A percentile compares a stretch with the other conserved stretches of the same genome.
phyloP scores from a whole-genome alignment of 2,888 invertebrate genomes.

The Autographa gamma region DNA sequence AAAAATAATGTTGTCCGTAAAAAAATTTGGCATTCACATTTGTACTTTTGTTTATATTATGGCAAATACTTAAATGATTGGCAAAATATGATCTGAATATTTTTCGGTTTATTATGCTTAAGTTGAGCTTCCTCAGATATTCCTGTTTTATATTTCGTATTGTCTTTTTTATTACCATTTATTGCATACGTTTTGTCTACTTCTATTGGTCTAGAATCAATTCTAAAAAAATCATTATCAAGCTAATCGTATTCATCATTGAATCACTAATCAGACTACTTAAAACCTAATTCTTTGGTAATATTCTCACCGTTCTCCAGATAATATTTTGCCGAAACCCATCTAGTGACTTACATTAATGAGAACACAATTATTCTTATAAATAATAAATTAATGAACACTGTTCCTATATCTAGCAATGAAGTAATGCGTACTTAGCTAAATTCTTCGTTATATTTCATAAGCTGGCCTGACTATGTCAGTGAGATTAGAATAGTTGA shows the following conservation, averaged over 20 bases:
- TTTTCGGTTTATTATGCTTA: conserved; percentile 5
- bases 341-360: conserved; percentile 41
- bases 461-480: conserved; percentile 6
- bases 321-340: conserved; percentile 52
- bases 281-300: conserved; percentile 6
- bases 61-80: conserved; percentile 54
- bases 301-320: conserved; percentile 12
- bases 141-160: neutral
- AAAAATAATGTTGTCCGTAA: conserved; percentile 52
- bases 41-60: conserved; percentile 70
- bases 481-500: neutral
- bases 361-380: conserved; percentile 41
- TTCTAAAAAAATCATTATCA: neutral
- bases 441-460: conserved; percentile 60
- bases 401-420: conserved; percentile 43
- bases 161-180: neutral
- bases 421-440: conserved; percentile 26
- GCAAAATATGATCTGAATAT: conserved; percentile 49
- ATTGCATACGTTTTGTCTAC: neutral
- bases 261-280: neutral
- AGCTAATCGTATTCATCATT: neutral
- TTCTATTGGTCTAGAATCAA: neutral
- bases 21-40: conserved; percentile 76
- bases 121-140: neutral
- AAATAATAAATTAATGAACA: conserved; percentile 51